Evolutionary conservation across 2,888 invertebrate species (phyloP).

Genomic region (Rotaria socialis): DNA sequence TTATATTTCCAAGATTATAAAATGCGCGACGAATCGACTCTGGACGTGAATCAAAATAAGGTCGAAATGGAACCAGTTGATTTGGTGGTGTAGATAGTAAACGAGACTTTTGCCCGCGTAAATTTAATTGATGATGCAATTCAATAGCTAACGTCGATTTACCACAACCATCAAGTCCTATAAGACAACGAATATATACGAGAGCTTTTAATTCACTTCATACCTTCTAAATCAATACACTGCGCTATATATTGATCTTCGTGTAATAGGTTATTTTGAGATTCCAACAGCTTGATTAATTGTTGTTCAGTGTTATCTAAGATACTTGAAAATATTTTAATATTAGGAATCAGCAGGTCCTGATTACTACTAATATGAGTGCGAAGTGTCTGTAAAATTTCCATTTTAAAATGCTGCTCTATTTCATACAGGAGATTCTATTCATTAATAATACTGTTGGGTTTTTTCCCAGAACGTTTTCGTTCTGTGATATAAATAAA

Average conservation of each 20-base stretch:
- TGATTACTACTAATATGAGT: background rate
- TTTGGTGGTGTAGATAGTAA: constrained; percentile 3
- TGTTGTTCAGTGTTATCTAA: background rate
- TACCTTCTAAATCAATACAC: constrained; percentile 30
- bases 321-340: background rate
- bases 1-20: constrained; percentile 20
- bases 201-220: background rate
- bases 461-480: background rate
- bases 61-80: background rate
- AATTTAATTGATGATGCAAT: background rate
- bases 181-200: background rate
- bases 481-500: no score
- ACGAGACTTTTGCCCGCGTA: background rate
- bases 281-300: background rate
- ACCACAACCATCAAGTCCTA: constrained; percentile 29
- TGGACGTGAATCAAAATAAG: background rate
- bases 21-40: background rate
- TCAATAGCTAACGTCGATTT: background rate
- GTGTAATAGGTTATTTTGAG: background rate
- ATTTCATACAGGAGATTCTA: no score
- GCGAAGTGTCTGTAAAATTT: background rate
- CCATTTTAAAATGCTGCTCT: background rate
- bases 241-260: background rate
- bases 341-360: background rate
- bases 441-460: no score